Evolutionary conservation across 2,888 invertebrate species (phyloP), one percentile per base, ranked within the genome.

Genomic region (Chaetoderma sp.): DNA sequence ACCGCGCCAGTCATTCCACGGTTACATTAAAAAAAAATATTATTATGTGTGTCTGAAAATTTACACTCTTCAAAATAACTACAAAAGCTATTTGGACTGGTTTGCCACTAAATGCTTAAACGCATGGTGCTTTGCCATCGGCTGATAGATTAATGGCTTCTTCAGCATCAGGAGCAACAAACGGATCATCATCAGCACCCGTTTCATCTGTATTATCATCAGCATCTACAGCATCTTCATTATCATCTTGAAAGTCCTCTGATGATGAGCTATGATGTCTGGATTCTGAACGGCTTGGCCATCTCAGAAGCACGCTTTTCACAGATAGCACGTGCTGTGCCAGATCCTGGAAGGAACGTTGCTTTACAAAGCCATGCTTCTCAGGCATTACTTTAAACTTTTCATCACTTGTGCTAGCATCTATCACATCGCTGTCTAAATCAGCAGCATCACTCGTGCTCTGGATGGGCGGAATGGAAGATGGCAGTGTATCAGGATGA

Each of bases 231-330:
- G 44, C 54, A 13, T 60, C 59, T 4, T 44, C 60, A 18, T 61
- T 60, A 21, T 66, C 68, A 2, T 62, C 70, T 16, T 60, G 45
- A 23, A 63, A 71, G 60, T 81, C 81, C 70, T 82, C 81, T 1
- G 81, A 82, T 1, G 81, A 82, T 1, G 80, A 80, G 42, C 81
- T 82, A 62, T 82, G 81, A 60, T 82, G 81, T 3, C 80, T 69
- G 2, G 65, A 64, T 4, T 65, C 65, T n/a, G 76, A 70, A 36
- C 76, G 66, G 13, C 1, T 72, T 5, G 78, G 79, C 81, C 81
- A 82, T 36, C 64, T 63, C 39, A 70, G 47, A n/a, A 84, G 64
- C n/a, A 83, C 81, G 32, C 71, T 74, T 60, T 82, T 82, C 57
- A 77, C 75, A 44, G 74, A 67, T 13, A 74, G 50, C 18, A 84